phyloP scores from a whole-genome alignment of 2,113 vertebrate genomes.

The Pycnonotus jocosus region DNA sequence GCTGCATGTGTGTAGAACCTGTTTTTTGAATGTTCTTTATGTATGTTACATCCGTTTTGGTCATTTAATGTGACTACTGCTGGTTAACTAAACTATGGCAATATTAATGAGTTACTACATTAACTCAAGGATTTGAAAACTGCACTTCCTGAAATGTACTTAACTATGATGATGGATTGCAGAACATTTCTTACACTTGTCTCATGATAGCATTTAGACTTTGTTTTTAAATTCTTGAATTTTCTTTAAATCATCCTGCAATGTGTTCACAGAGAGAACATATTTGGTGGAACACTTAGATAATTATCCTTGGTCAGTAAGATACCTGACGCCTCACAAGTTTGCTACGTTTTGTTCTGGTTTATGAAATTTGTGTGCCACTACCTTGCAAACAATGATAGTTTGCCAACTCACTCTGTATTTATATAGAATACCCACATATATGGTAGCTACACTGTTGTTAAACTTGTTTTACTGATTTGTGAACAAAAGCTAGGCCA shows the following conservation, averaged over 20 bases:
- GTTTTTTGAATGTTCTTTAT: conserved; percentile 44
- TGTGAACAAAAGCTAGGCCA: conserved; percentile 38
- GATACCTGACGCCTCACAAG: conserved; percentile 1
- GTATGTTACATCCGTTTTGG: conserved; percentile 37
- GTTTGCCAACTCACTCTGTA: conserved; percentile 49
- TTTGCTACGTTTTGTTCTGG: background rate
- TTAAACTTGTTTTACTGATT: conserved; percentile 43
- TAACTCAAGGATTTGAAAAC: conserved; percentile 17
- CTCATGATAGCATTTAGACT: background rate
- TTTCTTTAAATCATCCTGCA: background rate
- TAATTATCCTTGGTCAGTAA: background rate
- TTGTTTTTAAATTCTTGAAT: background rate
- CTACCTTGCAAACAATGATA: conserved; percentile 10
- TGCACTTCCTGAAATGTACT: conserved; percentile 61
- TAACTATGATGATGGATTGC: conserved; percentile 43
- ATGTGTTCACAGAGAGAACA: background rate
- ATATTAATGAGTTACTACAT: conserved; percentile 15
- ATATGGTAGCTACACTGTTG: conserved; percentile 69
- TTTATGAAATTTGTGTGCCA: background rate
- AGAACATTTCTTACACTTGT: background rate
- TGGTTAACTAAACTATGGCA: background rate
- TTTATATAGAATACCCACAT: conserved; percentile 29
- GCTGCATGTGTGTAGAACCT: conserved; percentile 59
- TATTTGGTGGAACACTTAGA: background rate
- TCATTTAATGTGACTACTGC: conserved; percentile 12